Conservation (phyloP, 2,113 vertebrate genomes). For the Hippoglossus stenolepis region DNA sequence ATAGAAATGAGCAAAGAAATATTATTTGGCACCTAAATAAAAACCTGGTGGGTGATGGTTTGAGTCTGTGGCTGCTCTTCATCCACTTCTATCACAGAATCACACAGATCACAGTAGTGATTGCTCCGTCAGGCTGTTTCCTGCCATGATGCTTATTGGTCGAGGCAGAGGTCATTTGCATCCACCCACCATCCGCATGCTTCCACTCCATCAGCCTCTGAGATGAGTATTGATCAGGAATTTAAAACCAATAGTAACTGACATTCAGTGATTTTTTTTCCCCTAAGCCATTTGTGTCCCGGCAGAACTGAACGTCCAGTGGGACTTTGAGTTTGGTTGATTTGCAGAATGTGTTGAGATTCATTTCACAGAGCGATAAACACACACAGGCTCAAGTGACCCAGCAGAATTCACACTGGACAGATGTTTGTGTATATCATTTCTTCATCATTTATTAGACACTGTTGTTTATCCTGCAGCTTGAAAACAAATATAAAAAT, state of each 20-base stretch:
- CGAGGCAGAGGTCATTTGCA: slow-evolving; percentile 5
- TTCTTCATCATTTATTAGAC: no score
- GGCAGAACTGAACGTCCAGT: neutral
- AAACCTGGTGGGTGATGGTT: neutral
- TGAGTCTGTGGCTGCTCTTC: neutral
- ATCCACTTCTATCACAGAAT: neutral
- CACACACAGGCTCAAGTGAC: neutral
- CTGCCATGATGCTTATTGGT: neutral
- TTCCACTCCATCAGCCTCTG: slow-evolving; percentile 16
- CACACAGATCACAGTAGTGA: neutral
- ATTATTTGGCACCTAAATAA: neutral
- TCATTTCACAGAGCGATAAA: neutral
- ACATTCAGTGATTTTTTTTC: slow-evolving; percentile 29
- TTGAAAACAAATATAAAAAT: no score
- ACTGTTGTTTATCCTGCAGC: no score
- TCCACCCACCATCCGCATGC: slow-evolving; percentile 1
- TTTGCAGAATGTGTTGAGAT: slow-evolving; percentile 12
- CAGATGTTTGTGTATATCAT: no score
- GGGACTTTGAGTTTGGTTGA: slow-evolving; percentile 1
- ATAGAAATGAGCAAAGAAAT: neutral
- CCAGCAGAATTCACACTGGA: neutral
- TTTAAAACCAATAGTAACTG: slow-evolving; percentile 25
- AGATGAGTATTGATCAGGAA: slow-evolving; percentile 41
- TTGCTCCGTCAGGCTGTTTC: no score
- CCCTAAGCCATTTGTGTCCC: neutral